Evolutionary conservation across 2,888 invertebrate genomes (phyloP).

Genomic region (Phyllotreta cruciferae): DNA sequence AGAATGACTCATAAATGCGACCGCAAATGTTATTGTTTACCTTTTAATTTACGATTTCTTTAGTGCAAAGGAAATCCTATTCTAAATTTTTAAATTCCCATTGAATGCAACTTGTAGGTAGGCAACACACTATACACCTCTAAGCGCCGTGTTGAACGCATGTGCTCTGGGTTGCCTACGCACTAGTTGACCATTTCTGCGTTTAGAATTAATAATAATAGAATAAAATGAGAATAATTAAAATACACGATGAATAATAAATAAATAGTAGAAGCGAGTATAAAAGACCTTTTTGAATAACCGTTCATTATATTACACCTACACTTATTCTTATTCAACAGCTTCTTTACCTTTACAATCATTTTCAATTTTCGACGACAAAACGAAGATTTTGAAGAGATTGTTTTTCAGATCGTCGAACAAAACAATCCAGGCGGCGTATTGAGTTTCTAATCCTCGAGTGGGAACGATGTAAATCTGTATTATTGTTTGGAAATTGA

Average conservation of each 20-base stretch:
- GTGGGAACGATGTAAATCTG: constrained; percentile 23
- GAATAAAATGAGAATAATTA: background rate
- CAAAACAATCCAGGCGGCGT: constrained; percentile 11
- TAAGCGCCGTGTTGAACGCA: too few species aligned
- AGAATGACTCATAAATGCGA: constrained; percentile 20
- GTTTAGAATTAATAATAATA: background rate
- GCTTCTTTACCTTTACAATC: constrained; percentile 6
- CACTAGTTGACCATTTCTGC: background rate
- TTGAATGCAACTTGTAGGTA: background rate
- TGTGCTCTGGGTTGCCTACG: background rate
- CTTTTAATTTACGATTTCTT: constrained; percentile 14
- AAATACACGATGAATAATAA: too few species aligned
- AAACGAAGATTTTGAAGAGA: constrained; percentile 23
- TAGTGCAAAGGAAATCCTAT: too few species aligned
- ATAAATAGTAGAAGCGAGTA: too few species aligned
- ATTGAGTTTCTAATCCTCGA: constrained; percentile 26
- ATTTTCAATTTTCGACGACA: constrained; percentile 8
- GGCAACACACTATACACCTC: constrained; percentile 3
- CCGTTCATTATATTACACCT: too few species aligned
- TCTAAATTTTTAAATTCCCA: too few species aligned
- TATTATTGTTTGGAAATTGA: constrained; percentile 16
- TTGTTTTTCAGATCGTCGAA: constrained; percentile 18
- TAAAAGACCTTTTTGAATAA: too few species aligned
- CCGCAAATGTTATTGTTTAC: constrained; percentile 28
- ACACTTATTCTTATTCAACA: too few species aligned